Base-by-base conservation (phyloP, 2,888 invertebrate species). In the Dicyrtoma fusca region DNA sequence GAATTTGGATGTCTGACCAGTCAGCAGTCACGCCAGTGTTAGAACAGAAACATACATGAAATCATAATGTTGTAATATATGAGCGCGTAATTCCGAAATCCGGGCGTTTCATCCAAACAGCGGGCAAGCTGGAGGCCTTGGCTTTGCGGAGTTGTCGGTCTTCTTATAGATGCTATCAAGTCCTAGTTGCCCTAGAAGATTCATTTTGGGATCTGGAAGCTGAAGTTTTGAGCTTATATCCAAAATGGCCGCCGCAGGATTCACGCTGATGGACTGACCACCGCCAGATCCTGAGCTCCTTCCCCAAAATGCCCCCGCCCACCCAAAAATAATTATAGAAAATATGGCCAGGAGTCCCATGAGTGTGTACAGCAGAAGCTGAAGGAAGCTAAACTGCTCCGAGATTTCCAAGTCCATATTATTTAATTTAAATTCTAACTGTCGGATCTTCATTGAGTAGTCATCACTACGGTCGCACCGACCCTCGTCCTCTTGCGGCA, bases 351-450 rank as follows among this genome's bases (percentile, higher is more conserved):
- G 11, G 14, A 45, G 42, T 14, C 57, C 68, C 57, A 68, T 68
- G 8, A 68, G 44, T n/a, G 42, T 23, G 45, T 68, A 68, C 0
- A 68, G 11, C 13, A 69, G 49, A 5, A 21, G 51, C 42, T 70
- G 70, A 42, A 70, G 21, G n/a, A 62, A 49, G 19, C 13, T 49
- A 6, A 70, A 63, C 53, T 70, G 62, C 17, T 70, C 70, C n/a
- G 53, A 26, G 1, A 70, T 49, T n/a, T 26, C 34, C 17, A 63
- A 44, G 53, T 70, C 63, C 49, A 70, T 25, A 17, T 45, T 49
- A n/a, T 42, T 14, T 42, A 70, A 23, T 53, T 55, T 51, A 14
- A 51, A n/a, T 25, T 63, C 63, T 23, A 70, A 19, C 51, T 21
- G 42, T 21, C 42, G 23, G 11, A 70, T 21, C n/a, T 23, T 62